Percentiles rank a stretch among this genome's conserved stretches.
These are phyloP conservation scores for Nasonia giraulti DNA, from an alignment of 1,140 invertebrate genomes.

Conservation along the genomic window DNA sequence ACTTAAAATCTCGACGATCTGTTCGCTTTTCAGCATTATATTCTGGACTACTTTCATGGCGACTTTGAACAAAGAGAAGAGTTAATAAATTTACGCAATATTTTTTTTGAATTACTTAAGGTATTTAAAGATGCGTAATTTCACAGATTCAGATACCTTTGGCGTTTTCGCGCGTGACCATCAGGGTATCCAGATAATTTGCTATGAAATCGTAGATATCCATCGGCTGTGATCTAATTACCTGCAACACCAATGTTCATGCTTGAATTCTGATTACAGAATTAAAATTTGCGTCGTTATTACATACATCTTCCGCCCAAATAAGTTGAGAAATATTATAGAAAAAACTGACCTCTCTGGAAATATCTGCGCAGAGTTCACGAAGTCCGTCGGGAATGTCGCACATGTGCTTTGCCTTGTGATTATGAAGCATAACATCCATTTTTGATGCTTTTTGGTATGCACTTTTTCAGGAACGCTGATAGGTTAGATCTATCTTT, in stretches of 20 bases:
- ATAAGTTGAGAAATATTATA: too few relatives aligned
- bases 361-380: constrained; percentile 82
- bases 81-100: background rate
- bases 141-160: constrained; percentile 63
- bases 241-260: constrained; percentile 56
- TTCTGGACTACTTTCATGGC: constrained; percentile 72
- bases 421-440: constrained; percentile 62
- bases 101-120: background rate
- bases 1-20: constrained; percentile 68
- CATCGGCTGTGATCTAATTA: constrained; percentile 78
- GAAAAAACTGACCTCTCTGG: constrained; percentile 75
- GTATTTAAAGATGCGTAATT: background rate
- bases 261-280: too few relatives aligned
- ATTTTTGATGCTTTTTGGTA: constrained; percentile 52
- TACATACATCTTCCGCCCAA: too few relatives aligned
- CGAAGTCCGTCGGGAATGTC: constrained; percentile 78
- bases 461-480: background rate
- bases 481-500: background rate
- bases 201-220: constrained; percentile 80
- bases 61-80: constrained; percentile 60
- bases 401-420: constrained; percentile 63
- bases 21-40: constrained; percentile 68
- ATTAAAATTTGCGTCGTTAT: too few relatives aligned
- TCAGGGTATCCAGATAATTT: constrained; percentile 80
- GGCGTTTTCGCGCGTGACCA: constrained; percentile 80